Percentiles rank a stretch among this genome's conserved stretches.
Evolutionary conservation across 2,888 invertebrate genomes (phyloP).

Genomic region (Ophion ellenae): DNA sequence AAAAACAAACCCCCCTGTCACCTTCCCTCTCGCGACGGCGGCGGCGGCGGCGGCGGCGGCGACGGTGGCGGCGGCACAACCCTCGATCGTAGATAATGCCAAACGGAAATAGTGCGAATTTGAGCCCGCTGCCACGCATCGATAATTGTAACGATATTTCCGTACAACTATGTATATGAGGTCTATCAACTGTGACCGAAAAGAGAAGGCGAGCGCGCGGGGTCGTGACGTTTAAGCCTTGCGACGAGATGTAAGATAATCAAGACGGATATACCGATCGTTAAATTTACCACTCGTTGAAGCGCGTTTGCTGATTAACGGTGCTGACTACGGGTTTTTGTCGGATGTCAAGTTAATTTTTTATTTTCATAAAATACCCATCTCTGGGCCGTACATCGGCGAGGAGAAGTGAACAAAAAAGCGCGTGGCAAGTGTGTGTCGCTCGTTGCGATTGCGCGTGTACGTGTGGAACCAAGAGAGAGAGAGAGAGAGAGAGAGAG

Average conservation of each 20-base stretch:
- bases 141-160: too few relatives aligned
- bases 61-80: background rate
- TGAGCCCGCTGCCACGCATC: too few relatives aligned
- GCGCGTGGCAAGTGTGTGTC: conserved; percentile 33
- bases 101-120: background rate
- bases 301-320: conserved; percentile 36
- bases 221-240: too few relatives aligned
- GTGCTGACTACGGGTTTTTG: conserved; percentile 40
- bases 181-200: too few relatives aligned
- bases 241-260: too few relatives aligned
- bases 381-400: background rate
- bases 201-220: too few relatives aligned
- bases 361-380: conserved; percentile 37
- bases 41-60: too few relatives aligned
- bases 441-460: conserved; percentile 23
- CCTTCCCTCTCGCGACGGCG: background rate
- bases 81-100: conserved; percentile 7
- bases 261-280: conserved; percentile 3
- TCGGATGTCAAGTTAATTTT: conserved; percentile 44
- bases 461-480: conserved; percentile 33
- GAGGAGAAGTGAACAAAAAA: background rate
- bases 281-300: conserved; percentile 5
- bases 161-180: too few relatives aligned
- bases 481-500: conserved; percentile 38
- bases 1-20: too few relatives aligned